A percentile compares a stretch with the other conserved stretches of the same genome.
Conservation (phyloP, 2,797 vertebrate genomes). For the Mus minutoides region DNA sequence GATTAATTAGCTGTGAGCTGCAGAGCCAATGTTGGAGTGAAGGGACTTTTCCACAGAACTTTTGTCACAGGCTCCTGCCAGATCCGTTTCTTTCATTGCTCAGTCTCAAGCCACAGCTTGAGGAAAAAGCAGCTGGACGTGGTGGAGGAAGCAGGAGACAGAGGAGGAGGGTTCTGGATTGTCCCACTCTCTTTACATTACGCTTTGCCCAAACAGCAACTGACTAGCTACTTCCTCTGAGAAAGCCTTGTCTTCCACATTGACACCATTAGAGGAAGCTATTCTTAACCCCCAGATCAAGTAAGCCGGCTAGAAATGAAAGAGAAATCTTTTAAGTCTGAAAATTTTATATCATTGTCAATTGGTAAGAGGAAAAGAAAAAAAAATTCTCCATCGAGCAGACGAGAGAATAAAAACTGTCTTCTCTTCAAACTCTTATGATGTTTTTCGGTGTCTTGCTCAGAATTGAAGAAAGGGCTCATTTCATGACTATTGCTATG, state of each 20-base stretch:
- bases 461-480: constrained; percentile 67
- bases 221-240: constrained; percentile 62
- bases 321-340: constrained; percentile 77
- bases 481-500: constrained; percentile 71
- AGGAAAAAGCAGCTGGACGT: constrained; percentile 67
- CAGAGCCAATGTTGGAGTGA: constrained; percentile 54
- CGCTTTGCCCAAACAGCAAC: constrained; percentile 55
- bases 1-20: constrained; percentile 81
- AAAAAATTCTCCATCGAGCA: constrained; percentile 66
- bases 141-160: constrained; percentile 73
- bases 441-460: constrained; percentile 65
- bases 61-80: constrained; percentile 74
- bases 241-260: constrained; percentile 61
- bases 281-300: constrained; percentile 80
- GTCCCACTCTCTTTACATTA: constrained; percentile 71
- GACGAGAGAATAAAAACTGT: constrained; percentile 17
- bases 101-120: constrained; percentile 46
- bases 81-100: constrained; percentile 39
- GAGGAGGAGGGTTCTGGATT: constrained; percentile 76
- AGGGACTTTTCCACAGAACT: constrained; percentile 73
- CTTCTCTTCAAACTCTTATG: constrained; percentile 66
- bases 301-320: constrained; percentile 76
- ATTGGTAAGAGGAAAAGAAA: constrained; percentile 62
- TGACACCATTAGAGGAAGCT: constrained; percentile 77
- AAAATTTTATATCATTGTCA: constrained; percentile 79